A percentile compares a stretch with the other conserved stretches of the same genome.
Evolutionary conservation across 2,113 vertebrate species (phyloP).

Genomic region (Vombatus ursinus): DNA sequence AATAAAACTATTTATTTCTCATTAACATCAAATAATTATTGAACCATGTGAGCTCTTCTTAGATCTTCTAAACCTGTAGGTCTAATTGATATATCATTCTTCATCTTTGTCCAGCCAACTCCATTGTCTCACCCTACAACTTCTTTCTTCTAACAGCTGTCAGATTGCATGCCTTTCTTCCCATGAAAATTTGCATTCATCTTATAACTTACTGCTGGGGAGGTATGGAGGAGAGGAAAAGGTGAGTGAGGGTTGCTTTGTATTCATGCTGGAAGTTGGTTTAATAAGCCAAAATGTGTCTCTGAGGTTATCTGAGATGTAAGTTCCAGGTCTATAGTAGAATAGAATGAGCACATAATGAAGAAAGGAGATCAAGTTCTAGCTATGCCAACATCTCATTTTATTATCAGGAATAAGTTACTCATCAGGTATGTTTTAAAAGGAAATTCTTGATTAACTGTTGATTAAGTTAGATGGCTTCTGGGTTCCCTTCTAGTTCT

Average conservation of each 20-base stretch:
- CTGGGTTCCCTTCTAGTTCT: background rate
- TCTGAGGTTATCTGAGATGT: background rate
- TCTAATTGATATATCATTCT: background rate
- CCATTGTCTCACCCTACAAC: background rate
- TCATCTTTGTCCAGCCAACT: background rate
- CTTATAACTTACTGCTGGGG: background rate
- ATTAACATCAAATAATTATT: background rate
- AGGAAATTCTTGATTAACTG: background rate
- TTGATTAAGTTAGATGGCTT: background rate
- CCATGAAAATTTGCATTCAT: background rate
- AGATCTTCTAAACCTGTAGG: background rate
- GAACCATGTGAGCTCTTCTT: background rate
- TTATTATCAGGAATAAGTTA: background rate
- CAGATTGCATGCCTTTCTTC: background rate
- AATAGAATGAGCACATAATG: background rate
- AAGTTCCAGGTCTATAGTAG: background rate
- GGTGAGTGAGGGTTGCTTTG: background rate
- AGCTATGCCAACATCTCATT: background rate
- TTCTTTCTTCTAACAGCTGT: background rate
- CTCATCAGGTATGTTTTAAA: background rate
- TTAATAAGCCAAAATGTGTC: background rate
- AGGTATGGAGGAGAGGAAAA: background rate
- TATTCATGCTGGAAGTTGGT: background rate
- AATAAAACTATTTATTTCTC: background rate
- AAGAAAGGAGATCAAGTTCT: background rate